Conservation (phyloP, 2,888 invertebrate genomes). For the Hydrotaea diabolus region DNA sequence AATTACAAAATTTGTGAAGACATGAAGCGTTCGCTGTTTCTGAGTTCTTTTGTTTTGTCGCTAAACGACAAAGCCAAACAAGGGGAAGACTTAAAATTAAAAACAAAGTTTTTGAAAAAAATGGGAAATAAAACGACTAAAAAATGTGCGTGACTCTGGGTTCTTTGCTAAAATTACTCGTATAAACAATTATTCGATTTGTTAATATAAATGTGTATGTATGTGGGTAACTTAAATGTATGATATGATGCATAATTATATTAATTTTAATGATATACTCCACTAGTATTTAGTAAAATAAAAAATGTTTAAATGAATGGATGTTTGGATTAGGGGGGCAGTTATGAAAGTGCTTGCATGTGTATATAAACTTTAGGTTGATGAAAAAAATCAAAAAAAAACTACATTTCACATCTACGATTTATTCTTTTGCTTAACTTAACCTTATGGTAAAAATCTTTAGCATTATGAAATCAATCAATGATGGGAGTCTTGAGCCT, state of each 20-base stretch:
- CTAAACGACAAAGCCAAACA: neutral
- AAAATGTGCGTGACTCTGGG: slow-evolving; percentile 51
- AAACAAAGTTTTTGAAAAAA: neutral
- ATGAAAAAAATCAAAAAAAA: too few relatives aligned
- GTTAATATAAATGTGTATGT: slow-evolving; percentile 12
- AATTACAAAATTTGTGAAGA: slow-evolving; percentile 24
- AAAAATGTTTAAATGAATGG: too few relatives aligned
- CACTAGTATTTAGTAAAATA: too few relatives aligned
- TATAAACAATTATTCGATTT: slow-evolving; percentile 33
- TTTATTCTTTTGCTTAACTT: too few relatives aligned
- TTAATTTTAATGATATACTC: too few relatives aligned
- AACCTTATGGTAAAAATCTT: too few relatives aligned
- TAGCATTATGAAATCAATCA: too few relatives aligned
- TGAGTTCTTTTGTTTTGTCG: slow-evolving; percentile 13
- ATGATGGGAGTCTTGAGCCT: too few relatives aligned
- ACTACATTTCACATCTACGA: too few relatives aligned
- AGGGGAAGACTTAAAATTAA: neutral
- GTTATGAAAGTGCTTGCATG: too few relatives aligned
- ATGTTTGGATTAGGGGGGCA: too few relatives aligned
- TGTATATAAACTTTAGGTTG: too few relatives aligned
- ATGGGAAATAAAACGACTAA: neutral
- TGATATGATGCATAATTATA: neutral
- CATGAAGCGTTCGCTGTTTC: neutral
- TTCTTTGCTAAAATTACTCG: slow-evolving; percentile 37
- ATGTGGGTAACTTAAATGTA: neutral